Percentiles rank a stretch among this genome's conserved stretches.
Evolutionary conservation across 1,140 invertebrate genomes (phyloP).

Genomic region (Leptinotarsa undecemlineata): DNA sequence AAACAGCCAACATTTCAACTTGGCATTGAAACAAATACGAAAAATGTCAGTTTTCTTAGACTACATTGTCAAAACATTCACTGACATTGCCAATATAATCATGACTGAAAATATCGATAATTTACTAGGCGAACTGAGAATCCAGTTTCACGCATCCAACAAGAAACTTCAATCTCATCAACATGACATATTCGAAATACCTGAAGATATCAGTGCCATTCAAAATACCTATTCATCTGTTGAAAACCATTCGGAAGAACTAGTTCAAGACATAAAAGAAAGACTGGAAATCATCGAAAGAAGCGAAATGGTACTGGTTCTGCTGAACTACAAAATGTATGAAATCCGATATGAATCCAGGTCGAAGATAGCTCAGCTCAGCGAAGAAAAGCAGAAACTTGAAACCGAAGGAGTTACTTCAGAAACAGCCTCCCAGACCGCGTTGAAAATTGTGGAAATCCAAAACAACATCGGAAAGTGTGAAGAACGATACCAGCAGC

Average conservation of each 20-base stretch:
- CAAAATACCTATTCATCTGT: not conserved
- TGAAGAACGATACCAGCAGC: conserved; percentile 32
- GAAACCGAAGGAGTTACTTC: conserved; percentile 10
- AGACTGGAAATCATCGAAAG: conserved; percentile 31
- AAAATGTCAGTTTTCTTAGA: not conserved
- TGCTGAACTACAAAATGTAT: conserved; percentile 41
- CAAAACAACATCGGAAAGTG: conserved; percentile 36
- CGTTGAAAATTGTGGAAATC: conserved; percentile 31
- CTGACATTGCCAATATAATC: not conserved
- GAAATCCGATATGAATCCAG: conserved; percentile 37
- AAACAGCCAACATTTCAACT: no score
- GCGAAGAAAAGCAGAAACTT: conserved; percentile 27
- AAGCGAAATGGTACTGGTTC: conserved; percentile 35
- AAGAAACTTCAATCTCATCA: not conserved
- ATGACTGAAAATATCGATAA: conserved; percentile 4
- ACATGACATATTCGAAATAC: not conserved
- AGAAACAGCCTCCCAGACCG: conserved; percentile 25
- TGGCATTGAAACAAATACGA: not conserved
- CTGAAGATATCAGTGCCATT: not conserved
- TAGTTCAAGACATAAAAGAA: conserved; percentile 27
- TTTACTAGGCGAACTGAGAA: not conserved
- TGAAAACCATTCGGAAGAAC: not conserved
- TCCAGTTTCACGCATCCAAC: not conserved
- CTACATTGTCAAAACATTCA: not conserved
- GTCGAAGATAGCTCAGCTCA: conserved; percentile 29